Base-by-base conservation (phyloP, 2,888 invertebrate genomes). In the Teinopalpus imperialis region DNA sequence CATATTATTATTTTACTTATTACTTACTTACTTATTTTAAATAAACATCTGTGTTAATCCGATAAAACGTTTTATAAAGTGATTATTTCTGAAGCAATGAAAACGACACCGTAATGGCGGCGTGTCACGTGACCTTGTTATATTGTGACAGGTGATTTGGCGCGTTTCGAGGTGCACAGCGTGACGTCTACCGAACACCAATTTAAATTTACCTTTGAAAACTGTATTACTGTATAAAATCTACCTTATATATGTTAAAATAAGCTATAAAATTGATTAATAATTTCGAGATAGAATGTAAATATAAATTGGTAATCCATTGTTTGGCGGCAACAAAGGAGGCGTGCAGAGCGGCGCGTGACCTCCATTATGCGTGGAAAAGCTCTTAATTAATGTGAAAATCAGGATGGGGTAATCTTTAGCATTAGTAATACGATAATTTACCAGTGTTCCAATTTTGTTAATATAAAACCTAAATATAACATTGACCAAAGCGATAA, bases 61-160 rank as follows among this genome's bases (percentile, higher is more conserved):
- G n/a, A n/a, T n/a, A n/a, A n/a, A n/a, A n/a, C n/a, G n/a, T n/a
- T n/a, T n/a, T n/a, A n/a, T 37, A 37, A 27, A 9, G 9, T 20
- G 34, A 45, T 45, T 41, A 47, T 31, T 47, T 46, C 13, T 23
- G 29, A 36, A 30, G 27, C 14, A 46, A 41, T 27, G 45, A 23
- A 45, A 45, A 27, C 39, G 39, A 45, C 42, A 48, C 34, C 43
- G 48, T 44, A 45, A 51, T 48, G 44, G 39, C 48, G 23, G 47
- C 49, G 49, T 37, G 63, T 56, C 73, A 66, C 62, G 66, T 69
- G 66, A 60, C 71, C 53, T 69, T 60, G 67, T 74, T 74, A 66
- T 59, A 67, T 66, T 65, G 63, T 75, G 75, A 73, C 74, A 72
- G 73, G 62, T 69, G 64, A 72, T 72, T 74, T 67, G 65, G 66